Base-by-base conservation (phyloP, 2,113 vertebrate genomes). In the Archilochus colubris region DNA sequence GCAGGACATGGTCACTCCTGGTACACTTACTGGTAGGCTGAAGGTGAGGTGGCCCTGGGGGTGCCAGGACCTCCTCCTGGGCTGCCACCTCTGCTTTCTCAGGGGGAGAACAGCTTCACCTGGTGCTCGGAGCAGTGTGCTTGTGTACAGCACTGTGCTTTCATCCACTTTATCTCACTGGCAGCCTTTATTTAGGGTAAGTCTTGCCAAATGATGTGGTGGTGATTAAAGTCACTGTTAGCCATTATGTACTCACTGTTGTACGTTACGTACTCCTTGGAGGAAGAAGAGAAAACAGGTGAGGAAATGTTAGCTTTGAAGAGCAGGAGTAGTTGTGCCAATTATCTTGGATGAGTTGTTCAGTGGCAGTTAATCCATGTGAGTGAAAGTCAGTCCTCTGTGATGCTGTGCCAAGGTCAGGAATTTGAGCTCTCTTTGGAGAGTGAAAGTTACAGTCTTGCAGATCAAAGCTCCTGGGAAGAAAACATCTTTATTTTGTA, bases 391-490 rank as follows among this genome's bases (percentile, higher is more conserved):
- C 82, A 66, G 90, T 85, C 67, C 64, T 88, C 85, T 94, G 63
- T 94, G 95, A 88, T 95, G 92, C 53, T 81, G 55, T 90, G 93
- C 94, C 92, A 96, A 93, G 90, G 92, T 94, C 93, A 82, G 90
- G 85, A 88, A 91, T 86, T 91, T 54, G 78, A 88, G 70, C 90
- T 70, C 19, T 13, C 1, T 76, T 94, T 86, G 63, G 77, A 85
- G 51, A 91, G 84, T 82, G 87, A 89, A 96, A 94, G 92, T 96
- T 80, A 72, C 70, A 80, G 22, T 88, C 76, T 92, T 83, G 68
- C 4, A 38, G 76, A 78, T 88, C 88, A 81, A 63, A 55, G 33
- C 61, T 86, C 48, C 76, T 88, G 63, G 44, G 86, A 83, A 92
- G 80, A 81, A 94, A 94, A 67, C 18, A 15, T 55, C 59, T 74